Evolutionary conservation across 2,113 vertebrate genomes (phyloP).

Genomic region (Colinus virginianus): DNA sequence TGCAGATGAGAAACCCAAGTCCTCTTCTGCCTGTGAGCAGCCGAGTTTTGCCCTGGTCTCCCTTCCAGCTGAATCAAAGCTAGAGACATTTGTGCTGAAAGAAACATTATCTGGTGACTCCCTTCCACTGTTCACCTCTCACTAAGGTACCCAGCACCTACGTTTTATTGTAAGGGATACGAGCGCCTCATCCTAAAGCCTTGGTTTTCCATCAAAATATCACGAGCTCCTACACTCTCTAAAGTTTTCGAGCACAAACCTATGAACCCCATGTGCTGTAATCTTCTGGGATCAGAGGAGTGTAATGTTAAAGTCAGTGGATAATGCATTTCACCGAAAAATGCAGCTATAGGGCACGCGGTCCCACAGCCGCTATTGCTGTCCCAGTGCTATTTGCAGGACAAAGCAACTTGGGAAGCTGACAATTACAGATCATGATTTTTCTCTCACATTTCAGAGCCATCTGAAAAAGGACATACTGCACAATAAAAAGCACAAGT

Average conservation of each 20-base stretch:
- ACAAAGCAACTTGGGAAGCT: not conserved
- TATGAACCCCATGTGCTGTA: not conserved
- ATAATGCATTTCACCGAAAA: not conserved
- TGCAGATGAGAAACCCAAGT: not conserved
- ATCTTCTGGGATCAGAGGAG: not conserved
- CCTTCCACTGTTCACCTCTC: not conserved
- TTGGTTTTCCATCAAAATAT: not conserved
- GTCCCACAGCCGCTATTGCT: not conserved
- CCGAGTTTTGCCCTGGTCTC: not conserved
- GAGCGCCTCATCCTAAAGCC: not conserved
- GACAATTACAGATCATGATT: not conserved
- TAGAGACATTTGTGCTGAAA: not conserved
- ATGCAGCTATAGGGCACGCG: not conserved
- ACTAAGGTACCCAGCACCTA: not conserved
- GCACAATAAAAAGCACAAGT: constrained; percentile 21
- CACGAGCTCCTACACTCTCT: not conserved
- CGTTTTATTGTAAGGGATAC: not conserved
- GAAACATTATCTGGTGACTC: not conserved
- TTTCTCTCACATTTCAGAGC: constrained; percentile 12
- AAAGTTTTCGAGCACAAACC: not conserved
- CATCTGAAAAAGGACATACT: not conserved
- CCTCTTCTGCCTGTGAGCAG: not conserved
- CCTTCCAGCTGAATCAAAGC: not conserved
- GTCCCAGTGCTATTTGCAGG: constrained; percentile 4
- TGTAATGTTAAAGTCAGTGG: not conserved